A percentile compares a stretch with the other conserved stretches of the same genome.
Evolutionary conservation across 2,113 vertebrate species (phyloP).

Genomic region (Smithornis capensis): DNA sequence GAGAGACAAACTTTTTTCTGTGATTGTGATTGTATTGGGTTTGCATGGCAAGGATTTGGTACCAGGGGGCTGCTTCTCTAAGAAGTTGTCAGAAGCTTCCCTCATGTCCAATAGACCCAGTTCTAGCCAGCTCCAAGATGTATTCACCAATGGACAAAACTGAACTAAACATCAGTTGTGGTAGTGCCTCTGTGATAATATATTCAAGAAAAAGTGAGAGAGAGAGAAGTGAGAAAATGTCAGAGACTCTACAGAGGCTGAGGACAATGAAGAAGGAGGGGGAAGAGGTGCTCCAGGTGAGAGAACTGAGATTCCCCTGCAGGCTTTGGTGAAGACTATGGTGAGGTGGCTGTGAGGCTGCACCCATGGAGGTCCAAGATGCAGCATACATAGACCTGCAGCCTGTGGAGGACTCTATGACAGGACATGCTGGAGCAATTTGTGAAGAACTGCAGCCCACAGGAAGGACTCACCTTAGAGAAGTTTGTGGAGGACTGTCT

Average conservation of each 20-base stretch:
- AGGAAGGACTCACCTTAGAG: not conserved
- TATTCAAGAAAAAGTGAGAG: not conserved
- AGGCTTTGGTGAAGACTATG: not conserved
- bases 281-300: not conserved
- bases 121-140: not conserved
- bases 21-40: not conserved
- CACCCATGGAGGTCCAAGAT: not conserved
- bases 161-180: not conserved
- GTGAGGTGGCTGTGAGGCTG: not conserved
- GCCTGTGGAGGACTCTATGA: not conserved
- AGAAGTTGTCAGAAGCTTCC: not conserved
- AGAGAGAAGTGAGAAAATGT: not conserved
- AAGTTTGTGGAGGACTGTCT: not conserved
- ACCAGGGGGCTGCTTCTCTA: not conserved
- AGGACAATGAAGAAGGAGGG: not conserved
- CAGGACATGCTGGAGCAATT: not conserved
- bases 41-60: not conserved
- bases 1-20: not conserved
- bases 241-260: not conserved
- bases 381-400: not conserved
- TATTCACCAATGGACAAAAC: not conserved
- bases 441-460: not conserved
- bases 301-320: not conserved
- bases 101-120: not conserved
- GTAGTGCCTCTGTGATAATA: not conserved